Base-by-base conservation (phyloP, 2,888 invertebrate species). In the Glaucopsyche alexis region DNA sequence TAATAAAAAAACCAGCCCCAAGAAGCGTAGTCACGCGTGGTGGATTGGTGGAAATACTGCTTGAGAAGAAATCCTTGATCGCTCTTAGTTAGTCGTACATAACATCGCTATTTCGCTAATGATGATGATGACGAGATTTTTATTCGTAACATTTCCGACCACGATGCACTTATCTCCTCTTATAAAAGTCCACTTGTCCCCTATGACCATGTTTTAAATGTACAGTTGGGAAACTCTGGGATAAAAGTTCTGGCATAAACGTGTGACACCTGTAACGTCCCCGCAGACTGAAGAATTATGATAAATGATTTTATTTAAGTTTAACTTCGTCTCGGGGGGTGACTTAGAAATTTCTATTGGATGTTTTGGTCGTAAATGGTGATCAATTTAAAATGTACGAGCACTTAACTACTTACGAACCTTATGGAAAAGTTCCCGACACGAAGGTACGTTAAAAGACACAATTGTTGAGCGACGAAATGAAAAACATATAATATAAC, bases 241-340 rank as follows among this genome's bases (percentile, higher is more conserved):
- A 60, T 38, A 60, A 60, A 60, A 60, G 60, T 60, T 60, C 50
- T 50, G 50, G 29, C 47, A 13, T 13, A 19, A 11, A 60, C 55
- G 29, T 19, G 60, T 38, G 29, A 60, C 60, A 60, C 60, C 60
- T 60, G 60, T 60, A 5, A 5, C 60, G 29, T 60, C 60, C 60
- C 60, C 60, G 14, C 29, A 60, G 60, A 60, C 29, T 29, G 5
- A 55, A 19, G 55, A 55, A 60, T 60, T 60, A 60, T 60, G 60
- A 60, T 60, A 60, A 60, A 60, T 29, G 60, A 60, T 60, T 60
- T 60, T 60, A 38, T 60, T 38, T 60, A 60, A 60, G 60, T 60
- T 29, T 60, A 13, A 13, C 13, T 60, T 29, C 60, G 11, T 60
- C 29, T 60, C 13, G 2, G 14, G 29, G 60, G 60, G 13, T 2